Conservation (phyloP, 2,113 vertebrate species). For the Himantopus leucocephalus region DNA sequence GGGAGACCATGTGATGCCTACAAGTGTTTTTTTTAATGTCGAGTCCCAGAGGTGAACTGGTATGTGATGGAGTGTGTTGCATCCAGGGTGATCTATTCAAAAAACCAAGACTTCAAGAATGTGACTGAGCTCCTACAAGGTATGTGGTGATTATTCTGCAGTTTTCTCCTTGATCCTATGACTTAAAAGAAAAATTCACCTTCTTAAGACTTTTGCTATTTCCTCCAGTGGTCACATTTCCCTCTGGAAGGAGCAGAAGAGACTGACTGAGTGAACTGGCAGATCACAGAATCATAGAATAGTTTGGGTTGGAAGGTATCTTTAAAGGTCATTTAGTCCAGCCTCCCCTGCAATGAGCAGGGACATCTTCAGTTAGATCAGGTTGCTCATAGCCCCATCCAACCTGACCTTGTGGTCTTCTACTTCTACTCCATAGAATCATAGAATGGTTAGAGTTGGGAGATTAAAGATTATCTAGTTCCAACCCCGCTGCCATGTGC, state of each 20-base stretch:
- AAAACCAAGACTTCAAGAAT: neutral
- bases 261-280: neutral
- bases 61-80: neutral
- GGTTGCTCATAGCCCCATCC: neutral
- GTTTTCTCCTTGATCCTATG: neutral
- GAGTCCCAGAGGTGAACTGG: neutral
- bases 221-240: neutral
- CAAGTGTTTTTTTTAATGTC: neutral
- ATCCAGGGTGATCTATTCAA: neutral
- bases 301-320: neutral
- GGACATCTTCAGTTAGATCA: neutral
- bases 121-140: neutral
- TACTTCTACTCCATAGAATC: neutral
- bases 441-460: no score
- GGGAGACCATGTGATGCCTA: neutral
- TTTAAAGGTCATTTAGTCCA: neutral
- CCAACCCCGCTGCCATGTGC: no score
- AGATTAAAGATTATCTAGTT: no score
- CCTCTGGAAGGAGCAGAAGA: neutral
- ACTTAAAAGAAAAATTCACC: neutral
- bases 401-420: neutral
- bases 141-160: neutral
- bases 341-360: neutral
- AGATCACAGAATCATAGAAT: neutral
- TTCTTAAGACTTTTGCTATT: neutral